Percentiles rank a stretch among this genome's conserved stretches.
phyloP scores from a whole-genome alignment of 2,888 invertebrate genomes.

The Heliconius erato region DNA sequence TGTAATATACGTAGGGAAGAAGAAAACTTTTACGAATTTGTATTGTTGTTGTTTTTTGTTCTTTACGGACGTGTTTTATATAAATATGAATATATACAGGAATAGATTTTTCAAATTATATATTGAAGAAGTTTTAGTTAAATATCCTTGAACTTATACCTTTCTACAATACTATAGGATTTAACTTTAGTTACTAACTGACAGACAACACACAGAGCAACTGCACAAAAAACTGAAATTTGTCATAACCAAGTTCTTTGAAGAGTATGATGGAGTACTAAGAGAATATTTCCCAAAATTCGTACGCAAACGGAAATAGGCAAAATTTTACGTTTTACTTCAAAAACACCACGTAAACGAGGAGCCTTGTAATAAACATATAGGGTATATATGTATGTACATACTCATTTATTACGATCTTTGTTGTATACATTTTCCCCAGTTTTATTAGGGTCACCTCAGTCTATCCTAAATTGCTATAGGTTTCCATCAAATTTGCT shows the following conservation, averaged over 20 bases:
- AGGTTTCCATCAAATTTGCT: not conserved
- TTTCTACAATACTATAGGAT: not conserved
- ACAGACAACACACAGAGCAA: not conserved
- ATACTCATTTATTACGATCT: not conserved
- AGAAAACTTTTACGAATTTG: slow-evolving; percentile 6
- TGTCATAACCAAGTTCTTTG: not conserved
- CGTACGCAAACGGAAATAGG: not conserved
- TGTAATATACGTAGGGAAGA: not conserved
- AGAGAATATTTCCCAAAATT: not conserved
- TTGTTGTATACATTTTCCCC: not conserved
- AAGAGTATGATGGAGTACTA: not conserved
- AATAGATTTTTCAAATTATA: not conserved
- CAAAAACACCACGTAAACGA: not conserved
- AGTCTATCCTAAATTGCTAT: not conserved
- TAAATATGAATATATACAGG: slow-evolving; percentile 4
- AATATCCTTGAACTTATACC: not conserved
- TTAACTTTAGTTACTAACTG: not conserved
- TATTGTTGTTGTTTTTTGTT: slow-evolving; percentile 10
- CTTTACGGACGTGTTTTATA: not conserved
- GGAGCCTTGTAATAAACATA: too few relatives aligned
- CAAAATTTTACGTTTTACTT: not conserved
- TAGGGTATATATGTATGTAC: not conserved
- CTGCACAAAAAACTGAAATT: not conserved
- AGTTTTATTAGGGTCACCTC: slow-evolving; percentile 11
- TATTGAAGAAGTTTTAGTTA: not conserved